Base-by-base conservation (phyloP, 1,140 invertebrate species). In the Steinernema khuongi region DNA sequence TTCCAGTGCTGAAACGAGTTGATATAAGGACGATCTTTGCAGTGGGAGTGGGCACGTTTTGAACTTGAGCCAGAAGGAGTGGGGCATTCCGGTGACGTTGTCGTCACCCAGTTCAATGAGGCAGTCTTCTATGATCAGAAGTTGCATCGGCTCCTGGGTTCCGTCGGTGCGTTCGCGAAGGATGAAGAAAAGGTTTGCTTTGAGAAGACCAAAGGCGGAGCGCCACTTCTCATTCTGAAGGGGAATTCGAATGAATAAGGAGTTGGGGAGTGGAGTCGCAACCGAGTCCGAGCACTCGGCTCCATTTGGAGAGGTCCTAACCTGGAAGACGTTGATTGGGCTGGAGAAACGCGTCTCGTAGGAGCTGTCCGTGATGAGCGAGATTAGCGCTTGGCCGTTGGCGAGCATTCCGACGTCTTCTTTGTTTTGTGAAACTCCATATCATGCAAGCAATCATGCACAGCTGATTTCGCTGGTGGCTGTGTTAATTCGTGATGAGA, bases 91-190 rank as follows among this genome's bases (percentile, higher is more conserved):
- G 29, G 75, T 68, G 28, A 68, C 68, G 33, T 78, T 78, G 26
- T 78, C 77, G 60, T 78, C 77, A 22, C 77, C 72, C 0, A 78
- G 31, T 26, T 78, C 76, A n/a, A 78, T 74, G 31, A 74, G 75
- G 41, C 77, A 78, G 60, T 78, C 77, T 33, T 78, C 77, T 14
- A 74, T 74, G 18, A 73, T 73, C 32, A 74, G 19, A 26, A 70
- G 31, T 22, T 31, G 77, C 31, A 74, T 75, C 0, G 77, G 71
- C 31, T 28, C 70, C 31, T 67, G 31, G 19, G 31, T 69, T 50
- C 72, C 68, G 7, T 77, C 73, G 18, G 68, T 60, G 18, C 43
- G 22, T 30, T 74, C 66, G 41, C 71, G 43, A 30, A 70, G 77
- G 2, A 78, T 66, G 26, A 78, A 78, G 1, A 78, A 69, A 18